Base-by-base conservation (phyloP, 2,113 vertebrate genomes). In the Heterochromis multidens region DNA sequence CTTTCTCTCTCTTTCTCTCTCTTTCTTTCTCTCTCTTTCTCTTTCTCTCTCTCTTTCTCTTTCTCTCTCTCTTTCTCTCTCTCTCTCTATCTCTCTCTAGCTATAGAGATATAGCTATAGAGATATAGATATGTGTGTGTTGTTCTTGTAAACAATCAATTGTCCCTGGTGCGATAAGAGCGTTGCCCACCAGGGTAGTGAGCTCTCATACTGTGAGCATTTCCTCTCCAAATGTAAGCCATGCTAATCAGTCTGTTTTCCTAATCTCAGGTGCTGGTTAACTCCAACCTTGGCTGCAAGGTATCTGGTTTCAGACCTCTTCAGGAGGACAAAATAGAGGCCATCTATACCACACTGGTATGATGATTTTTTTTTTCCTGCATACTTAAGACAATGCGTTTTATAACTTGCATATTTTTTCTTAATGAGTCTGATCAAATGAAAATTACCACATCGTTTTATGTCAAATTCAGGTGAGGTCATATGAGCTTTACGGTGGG, bases 291-390 rank as follows among this genome's bases (percentile, higher is more conserved):
- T 79, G 89, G 95, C 23, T 99, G 98, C 94, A 99, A 99, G 92
- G 97, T 99, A 86, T 97, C 98, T 0, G 98, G 98, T 6, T 99
- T 99, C 90, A 95, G 97, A 29, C 96, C 91, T 27, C 95, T 97
- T 0, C 97, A 97, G 84, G 98, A 98, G 1, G 98, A 99, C 85
- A 97, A 98, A 93, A 96, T 98, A 6, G 98, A 99, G 90, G 97
- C 97, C 3, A 97, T 99, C 87, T 99, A 97, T 93, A 97, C 97
- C 90, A 98, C 98, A 12, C 96, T 98, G 96, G 97, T 99, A 91
- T 97, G 97, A 67, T 74, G 12, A 13, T 6, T 2, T 52, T n/a
- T 74, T 13, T 74, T 8, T n/a, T n/a, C n/a, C 27, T 52, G 1
- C 17, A 52, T 49, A 40, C 37, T 70, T 70, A 13, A 43, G 13